phyloP scores from a whole-genome alignment of 2,888 invertebrate genomes.

The Gasteruption jaculator region DNA sequence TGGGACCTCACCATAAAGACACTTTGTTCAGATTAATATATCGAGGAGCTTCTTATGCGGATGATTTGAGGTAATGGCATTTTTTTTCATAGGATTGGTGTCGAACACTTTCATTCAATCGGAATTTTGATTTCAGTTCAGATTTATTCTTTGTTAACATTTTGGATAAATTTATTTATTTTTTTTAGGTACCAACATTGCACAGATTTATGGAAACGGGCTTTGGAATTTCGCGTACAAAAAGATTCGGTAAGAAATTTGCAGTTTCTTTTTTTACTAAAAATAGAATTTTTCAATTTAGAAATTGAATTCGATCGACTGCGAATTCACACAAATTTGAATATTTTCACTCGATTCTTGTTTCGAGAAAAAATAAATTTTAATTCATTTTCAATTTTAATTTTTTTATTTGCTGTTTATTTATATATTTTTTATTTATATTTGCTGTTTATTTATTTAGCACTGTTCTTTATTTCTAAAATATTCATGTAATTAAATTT shows the following conservation, averaged over 20 bases:
- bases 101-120: no score
- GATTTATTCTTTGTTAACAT: not conserved
- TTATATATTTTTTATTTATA: conserved; percentile 2
- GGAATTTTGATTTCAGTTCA: conserved; percentile 9
- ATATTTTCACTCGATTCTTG: not conserved
- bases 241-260: conserved; percentile 73
- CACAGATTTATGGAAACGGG: conserved; percentile 82
- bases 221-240: conserved; percentile 73
- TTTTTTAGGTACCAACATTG: conserved; percentile 68
- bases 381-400: not conserved
- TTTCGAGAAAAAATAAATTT: not conserved
- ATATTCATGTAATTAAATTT: not conserved
- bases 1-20: conserved; percentile 83
- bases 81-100: no score
- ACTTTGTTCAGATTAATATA: conserved; percentile 75
- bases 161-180: no score
- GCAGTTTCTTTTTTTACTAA: no score
- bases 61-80: conserved; percentile 57
- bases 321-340: not conserved
- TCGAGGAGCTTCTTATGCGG: conserved; percentile 70
- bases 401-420: not conserved
- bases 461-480: conserved; percentile 2
- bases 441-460: not conserved
- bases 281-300: no score
- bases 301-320: conserved; percentile 3